A percentile compares a stretch with the other conserved stretches of the same genome.
These are phyloP conservation scores for Lophura nycthemera DNA, from an alignment of 2,113 vertebrate species.

Conservation along the genomic window DNA sequence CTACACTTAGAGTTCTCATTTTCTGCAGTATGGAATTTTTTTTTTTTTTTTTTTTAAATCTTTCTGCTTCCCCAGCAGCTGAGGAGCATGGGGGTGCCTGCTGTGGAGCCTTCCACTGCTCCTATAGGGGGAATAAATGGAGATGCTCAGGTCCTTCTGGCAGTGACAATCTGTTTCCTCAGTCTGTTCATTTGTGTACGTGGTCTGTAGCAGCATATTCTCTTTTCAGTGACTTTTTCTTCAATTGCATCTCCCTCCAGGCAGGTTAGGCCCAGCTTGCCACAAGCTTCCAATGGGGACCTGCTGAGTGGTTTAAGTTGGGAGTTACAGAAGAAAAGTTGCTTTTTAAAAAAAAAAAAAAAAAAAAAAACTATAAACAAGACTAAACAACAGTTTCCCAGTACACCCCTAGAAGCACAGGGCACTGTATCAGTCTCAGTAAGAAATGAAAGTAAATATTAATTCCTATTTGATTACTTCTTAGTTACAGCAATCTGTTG, in stretches of 20 bases:
- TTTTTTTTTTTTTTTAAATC: background rate
- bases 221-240: background rate
- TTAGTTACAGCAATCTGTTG: background rate
- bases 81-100: background rate
- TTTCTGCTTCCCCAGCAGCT: background rate
- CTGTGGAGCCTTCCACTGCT: background rate
- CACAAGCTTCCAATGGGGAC: background rate
- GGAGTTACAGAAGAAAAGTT: background rate
- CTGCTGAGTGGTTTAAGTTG: background rate
- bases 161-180: background rate
- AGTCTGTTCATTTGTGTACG: background rate
- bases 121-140: background rate
- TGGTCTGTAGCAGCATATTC: background rate
- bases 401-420: background rate
- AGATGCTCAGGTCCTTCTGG: background rate
- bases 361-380: background rate
- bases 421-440: background rate
- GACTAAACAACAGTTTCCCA: background rate
- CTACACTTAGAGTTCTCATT: background rate
- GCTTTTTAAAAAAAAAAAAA: background rate
- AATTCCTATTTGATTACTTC: background rate
- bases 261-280: background rate
- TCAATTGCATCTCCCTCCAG: background rate
- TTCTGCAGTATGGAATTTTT: background rate
- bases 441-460: background rate